phyloP scores from a whole-genome alignment of 2,888 invertebrate species.

The Loripinus fragilis region DNA sequence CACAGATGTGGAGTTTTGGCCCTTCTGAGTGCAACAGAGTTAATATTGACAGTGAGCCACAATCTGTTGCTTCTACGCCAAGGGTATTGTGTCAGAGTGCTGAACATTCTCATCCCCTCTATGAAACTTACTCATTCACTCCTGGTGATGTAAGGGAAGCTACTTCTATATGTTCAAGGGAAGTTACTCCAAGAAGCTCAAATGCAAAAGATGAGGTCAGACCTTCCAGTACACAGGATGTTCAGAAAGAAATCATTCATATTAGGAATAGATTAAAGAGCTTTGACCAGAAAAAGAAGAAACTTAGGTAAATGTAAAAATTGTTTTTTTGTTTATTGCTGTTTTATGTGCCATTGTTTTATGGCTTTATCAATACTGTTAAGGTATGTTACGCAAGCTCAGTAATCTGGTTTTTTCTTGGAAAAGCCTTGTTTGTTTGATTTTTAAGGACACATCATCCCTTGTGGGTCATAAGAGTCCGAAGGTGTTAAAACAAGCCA shows the following conservation, averaged over 20 bases:
- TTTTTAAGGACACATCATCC: too few relatives aligned
- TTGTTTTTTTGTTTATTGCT: too few relatives aligned
- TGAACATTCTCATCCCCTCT: slow-evolving; percentile 49
- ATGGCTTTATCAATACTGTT: too few relatives aligned
- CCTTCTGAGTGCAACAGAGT: too few relatives aligned
- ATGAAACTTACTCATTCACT: slow-evolving; percentile 44
- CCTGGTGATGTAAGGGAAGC: slow-evolving; percentile 20
- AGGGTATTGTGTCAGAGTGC: slow-evolving; percentile 50
- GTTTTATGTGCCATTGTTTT: too few relatives aligned
- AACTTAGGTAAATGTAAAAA: slow-evolving; percentile 69
- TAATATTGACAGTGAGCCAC: slow-evolving; percentile 7
- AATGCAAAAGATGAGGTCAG: neutral
- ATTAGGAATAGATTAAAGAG: slow-evolving; percentile 72
- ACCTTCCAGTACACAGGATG: slow-evolving; percentile 25
- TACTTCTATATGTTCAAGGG: slow-evolving; percentile 24
- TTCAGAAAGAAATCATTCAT: slow-evolving; percentile 66
- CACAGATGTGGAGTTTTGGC: too few relatives aligned
- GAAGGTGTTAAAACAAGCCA: too few relatives aligned
- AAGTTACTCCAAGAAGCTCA: slow-evolving; percentile 48
- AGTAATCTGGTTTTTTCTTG: too few relatives aligned
- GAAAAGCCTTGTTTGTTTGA: too few relatives aligned
- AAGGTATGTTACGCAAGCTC: too few relatives aligned
- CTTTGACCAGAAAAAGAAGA: slow-evolving; percentile 73
- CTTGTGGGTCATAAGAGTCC: too few relatives aligned
- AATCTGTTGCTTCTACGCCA: slow-evolving; percentile 54